Conservation (phyloP, 2,888 invertebrate genomes). For the Endomychus coccineus region DNA sequence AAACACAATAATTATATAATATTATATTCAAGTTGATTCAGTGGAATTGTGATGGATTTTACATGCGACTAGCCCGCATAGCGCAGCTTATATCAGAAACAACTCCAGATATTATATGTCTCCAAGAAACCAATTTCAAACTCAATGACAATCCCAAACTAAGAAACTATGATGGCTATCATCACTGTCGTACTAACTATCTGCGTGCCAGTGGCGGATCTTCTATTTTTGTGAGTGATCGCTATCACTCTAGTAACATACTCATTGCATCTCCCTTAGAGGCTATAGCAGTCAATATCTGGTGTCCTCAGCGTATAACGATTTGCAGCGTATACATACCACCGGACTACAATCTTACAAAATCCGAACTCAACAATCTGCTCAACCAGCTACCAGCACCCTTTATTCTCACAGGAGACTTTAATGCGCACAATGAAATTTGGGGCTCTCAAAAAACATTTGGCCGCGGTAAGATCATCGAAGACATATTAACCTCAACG, state of each 20-base stretch:
- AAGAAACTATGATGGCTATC: constrained; percentile 13
- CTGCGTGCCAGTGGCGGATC: constrained; percentile 15
- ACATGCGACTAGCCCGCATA: constrained; percentile 14
- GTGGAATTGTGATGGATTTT: constrained; percentile 16
- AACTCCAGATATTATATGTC: constrained; percentile 12
- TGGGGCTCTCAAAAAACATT: constrained; percentile 11
- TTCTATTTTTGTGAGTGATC: constrained; percentile 8
- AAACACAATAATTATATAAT: no score
- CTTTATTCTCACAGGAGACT: constrained; percentile 13
- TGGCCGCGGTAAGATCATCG: constrained; percentile 9
- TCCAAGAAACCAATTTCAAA: constrained; percentile 19
- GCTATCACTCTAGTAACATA: constrained; percentile 10
- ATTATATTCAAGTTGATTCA: constrained; percentile 14
- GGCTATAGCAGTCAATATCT: constrained; percentile 13
- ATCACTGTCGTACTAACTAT: constrained; percentile 7
- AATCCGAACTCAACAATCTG: constrained; percentile 6
- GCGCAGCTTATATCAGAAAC: constrained; percentile 13
- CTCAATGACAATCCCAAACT: constrained; percentile 11
- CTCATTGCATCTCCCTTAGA: constrained; percentile 13
- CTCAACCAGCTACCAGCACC: constrained; percentile 13
- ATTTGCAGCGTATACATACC: constrained; percentile 16
- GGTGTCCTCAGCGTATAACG: constrained; percentile 13
- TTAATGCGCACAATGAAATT: constrained; percentile 8
- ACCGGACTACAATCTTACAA: constrained; percentile 9
- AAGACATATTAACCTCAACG: constrained; percentile 1